Base-by-base conservation (phyloP, 2,888 invertebrate genomes). In the Mythimna lalbum region DNA sequence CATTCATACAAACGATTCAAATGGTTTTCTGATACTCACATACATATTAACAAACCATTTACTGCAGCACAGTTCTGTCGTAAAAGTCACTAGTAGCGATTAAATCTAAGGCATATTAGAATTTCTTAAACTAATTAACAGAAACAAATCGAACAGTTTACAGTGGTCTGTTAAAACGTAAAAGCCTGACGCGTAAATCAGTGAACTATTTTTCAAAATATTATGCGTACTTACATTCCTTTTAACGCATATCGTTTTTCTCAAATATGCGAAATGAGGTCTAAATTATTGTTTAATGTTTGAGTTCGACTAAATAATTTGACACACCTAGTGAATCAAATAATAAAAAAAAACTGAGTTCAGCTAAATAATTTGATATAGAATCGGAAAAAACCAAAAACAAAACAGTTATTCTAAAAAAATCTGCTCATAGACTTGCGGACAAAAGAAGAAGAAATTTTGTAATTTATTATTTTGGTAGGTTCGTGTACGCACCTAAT, bases 281-380 rank as follows among this genome's bases (percentile, higher is more conserved):
- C 88, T 90, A 89, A 90, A 89, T 89, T 85, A 89, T 79, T 78
- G 82, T 85, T 80, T 72, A 78, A 79, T 47, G 65, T 76, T 74
- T 75, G 52, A 70, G 78, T 71, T 39, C 43, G 50, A 65, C 75
- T 74, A 36, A 31, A 43, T 3, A 39, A 14, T 39, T 39, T 39
- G 14, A 14, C 14, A 39, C 14, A 39, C 12, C 27, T 27, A 27
- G n/a, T n/a, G n/a, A n/a, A n/a, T n/a, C n/a, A n/a, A n/a, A n/a
- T n/a, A n/a, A n/a, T n/a, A n/a, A n/a, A n/a, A n/a, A n/a, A n/a
- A n/a, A n/a, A n/a, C n/a, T n/a, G n/a, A n/a, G n/a, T n/a, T n/a
- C n/a, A n/a, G n/a, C n/a, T n/a, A n/a, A n/a, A n/a, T n/a, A 31
- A 31, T 31, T 5, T 31, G 1, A 31, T 31, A 6, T 2, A 43